Conservation (phyloP, 2,888 invertebrate genomes). For the Apamea sordens region DNA sequence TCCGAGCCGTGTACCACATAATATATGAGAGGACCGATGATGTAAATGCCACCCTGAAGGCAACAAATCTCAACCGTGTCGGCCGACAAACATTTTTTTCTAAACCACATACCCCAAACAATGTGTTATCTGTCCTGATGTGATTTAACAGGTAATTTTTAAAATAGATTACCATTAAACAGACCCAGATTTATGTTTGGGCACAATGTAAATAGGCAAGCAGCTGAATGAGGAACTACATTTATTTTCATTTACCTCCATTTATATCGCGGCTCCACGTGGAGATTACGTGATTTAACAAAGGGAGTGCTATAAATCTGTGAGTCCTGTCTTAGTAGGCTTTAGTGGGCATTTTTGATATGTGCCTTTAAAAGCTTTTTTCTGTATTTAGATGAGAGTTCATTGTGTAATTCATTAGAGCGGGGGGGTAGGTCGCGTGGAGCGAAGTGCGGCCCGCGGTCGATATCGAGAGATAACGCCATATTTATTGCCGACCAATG, state of each 20-base stretch:
- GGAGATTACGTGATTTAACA: conserved; percentile 91
- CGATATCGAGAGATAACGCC: conserved; percentile 89
- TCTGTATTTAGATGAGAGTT: conserved; percentile 91
- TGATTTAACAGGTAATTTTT: conserved; percentile 90
- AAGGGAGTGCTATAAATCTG: conserved; percentile 89
- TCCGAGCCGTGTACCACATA: conserved; percentile 74
- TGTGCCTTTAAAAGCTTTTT: conserved; percentile 91
- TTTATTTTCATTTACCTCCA: conserved; percentile 90
- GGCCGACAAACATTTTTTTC: conserved; percentile 88
- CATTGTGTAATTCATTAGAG: conserved; percentile 91
- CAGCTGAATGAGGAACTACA: conserved; percentile 90
- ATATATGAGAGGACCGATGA: conserved; percentile 83
- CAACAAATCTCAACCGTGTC: conserved; percentile 83
- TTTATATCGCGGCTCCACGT: conserved; percentile 89
- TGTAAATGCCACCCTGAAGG: conserved; percentile 87
- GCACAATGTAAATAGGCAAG: conserved; percentile 88
- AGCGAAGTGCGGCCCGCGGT: conserved; percentile 83
- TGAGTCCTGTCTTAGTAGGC: conserved; percentile 90
- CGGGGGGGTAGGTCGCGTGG: conserved; percentile 84
- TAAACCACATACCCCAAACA: conserved; percentile 85
- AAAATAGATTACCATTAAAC: conserved; percentile 88
- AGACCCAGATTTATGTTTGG: conserved; percentile 85
- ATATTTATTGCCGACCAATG: conserved; percentile 88
- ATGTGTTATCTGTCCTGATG: conserved; percentile 89
- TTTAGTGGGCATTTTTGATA: conserved; percentile 90